Evolutionary conservation across 2,113 vertebrate species (phyloP), one percentile per base, ranked within the genome.

Genomic region (western clawed frog (Xenopus tropicalis)): DNA sequence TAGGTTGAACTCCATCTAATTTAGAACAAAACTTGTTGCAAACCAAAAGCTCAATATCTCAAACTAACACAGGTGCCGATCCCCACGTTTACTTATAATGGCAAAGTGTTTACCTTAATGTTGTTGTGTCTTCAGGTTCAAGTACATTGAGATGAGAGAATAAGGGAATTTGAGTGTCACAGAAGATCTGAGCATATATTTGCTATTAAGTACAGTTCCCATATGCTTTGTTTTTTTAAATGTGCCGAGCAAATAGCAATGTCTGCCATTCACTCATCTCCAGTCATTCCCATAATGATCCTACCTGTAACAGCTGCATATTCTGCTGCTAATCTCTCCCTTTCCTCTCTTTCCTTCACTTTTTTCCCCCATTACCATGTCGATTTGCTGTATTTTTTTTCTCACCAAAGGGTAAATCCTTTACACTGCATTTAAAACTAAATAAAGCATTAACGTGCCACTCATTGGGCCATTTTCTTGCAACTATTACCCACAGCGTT

Each of bases 381-480:
- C 1, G 16, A 48, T 48, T 48, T 17, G 68, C 66, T 78, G 68
- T 43, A 82, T 80, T 77, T 78, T 48, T 72, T 83, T 70, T 48
- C 13, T 82, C 72, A 85, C 82, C 82, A 37, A 37, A 2, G 29
- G 29, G 29, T 83, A 85, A 86, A 90, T 82, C 85, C 83, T 90
- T 90, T 87, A 89, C 84, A 88, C 81, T 67, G 78, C 86, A 87
- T 88, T 92, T 90, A 84, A 83, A 86, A 84, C 77, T 83, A 88
- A 91, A 88, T 90, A 90, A 91, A 82, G 84, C 85, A 89, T 90
- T 90, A 87, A 83, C 85, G 84, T 81, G 81, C 84, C 86, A 86
- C 79, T 88, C 82, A 85, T 64, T 77, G 75, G 83, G 80, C 88
- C 88, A 89, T 85, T 81, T 82, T 84, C 88, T 80, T 78, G 82